Percentiles rank a stretch among this genome's conserved stretches.
phyloP scores from a whole-genome alignment of 1,140 invertebrate genomes.

The Amyelois transitella region DNA sequence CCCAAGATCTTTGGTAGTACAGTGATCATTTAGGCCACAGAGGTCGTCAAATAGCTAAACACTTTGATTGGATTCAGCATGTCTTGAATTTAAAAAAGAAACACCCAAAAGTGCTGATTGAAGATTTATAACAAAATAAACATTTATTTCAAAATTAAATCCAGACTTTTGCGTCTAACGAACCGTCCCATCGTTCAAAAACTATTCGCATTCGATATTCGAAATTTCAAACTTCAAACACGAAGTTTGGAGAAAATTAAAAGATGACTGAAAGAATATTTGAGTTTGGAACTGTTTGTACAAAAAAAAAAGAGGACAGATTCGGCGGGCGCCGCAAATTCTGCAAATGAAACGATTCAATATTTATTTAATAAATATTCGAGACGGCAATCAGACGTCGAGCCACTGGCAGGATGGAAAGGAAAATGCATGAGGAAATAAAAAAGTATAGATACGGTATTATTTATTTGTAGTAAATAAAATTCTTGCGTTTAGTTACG shows the following conservation, averaged over 20 bases:
- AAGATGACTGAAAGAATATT: neutral
- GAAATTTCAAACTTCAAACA: neutral
- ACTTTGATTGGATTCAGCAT: too few relatives aligned
- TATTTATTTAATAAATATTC: conserved; percentile 65
- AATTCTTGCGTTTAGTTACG: too few relatives aligned
- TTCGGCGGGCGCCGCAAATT: conserved; percentile 13
- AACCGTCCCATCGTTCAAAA: neutral
- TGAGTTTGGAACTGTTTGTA: neutral
- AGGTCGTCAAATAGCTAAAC: too few relatives aligned
- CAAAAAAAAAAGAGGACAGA: neutral
- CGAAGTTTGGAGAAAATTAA: neutral
- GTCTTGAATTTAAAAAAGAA: too few relatives aligned
- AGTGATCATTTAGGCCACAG: too few relatives aligned
- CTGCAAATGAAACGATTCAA: conserved; percentile 47
- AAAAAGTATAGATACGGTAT: neutral
- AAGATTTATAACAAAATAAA: neutral
- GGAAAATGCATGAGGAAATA: neutral
- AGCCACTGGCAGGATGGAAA: neutral
- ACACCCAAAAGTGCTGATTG: too few relatives aligned
- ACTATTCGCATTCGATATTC: neutral
- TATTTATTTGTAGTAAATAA: too few relatives aligned
- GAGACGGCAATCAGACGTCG: conserved; percentile 45
- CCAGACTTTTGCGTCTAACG: neutral
- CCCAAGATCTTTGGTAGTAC: too few relatives aligned
- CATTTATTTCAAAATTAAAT: neutral